phyloP scores from a whole-genome alignment of 1,140 invertebrate genomes.

The Zaprionus camerounensis region DNA sequence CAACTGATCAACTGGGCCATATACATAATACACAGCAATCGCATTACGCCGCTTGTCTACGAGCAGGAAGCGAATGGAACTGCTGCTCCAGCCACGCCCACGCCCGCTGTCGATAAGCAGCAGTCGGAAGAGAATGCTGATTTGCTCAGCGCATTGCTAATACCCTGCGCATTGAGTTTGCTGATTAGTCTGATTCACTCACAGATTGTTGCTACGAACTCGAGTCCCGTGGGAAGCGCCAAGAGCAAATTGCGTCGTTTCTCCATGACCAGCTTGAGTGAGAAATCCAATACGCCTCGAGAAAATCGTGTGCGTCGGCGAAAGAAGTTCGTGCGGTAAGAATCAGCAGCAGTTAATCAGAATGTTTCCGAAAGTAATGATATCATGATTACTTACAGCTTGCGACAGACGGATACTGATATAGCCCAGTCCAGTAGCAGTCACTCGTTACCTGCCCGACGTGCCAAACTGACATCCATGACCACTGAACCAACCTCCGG shows the following conservation, averaged over 20 bases:
- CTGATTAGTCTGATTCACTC: constrained; percentile 94
- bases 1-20: constrained; percentile 89
- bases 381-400: constrained; percentile 20
- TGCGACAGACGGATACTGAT: constrained; percentile 58
- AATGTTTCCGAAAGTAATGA: background rate
- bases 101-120: constrained; percentile 35
- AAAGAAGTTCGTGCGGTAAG: constrained; percentile 81
- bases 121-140: constrained; percentile 64
- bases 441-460: constrained; percentile 41
- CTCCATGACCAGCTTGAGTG: constrained; percentile 56
- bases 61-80: constrained; percentile 36
- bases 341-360: background rate
- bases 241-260: constrained; percentile 79
- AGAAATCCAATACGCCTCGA: constrained; percentile 70
- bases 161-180: constrained; percentile 92
- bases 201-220: constrained; percentile 92
- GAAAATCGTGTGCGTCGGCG: constrained; percentile 71
- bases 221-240: constrained; percentile 77
- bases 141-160: constrained; percentile 85
- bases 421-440: constrained; percentile 52
- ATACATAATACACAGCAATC: constrained; percentile 86
- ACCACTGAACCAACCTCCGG: constrained; percentile 15
- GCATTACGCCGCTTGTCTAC: constrained; percentile 56
- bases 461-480: constrained; percentile 39
- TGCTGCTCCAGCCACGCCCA: background rate